Evolutionary conservation across 2,113 vertebrate species (phyloP).

Genomic region (Brachirus orientalis): DNA sequence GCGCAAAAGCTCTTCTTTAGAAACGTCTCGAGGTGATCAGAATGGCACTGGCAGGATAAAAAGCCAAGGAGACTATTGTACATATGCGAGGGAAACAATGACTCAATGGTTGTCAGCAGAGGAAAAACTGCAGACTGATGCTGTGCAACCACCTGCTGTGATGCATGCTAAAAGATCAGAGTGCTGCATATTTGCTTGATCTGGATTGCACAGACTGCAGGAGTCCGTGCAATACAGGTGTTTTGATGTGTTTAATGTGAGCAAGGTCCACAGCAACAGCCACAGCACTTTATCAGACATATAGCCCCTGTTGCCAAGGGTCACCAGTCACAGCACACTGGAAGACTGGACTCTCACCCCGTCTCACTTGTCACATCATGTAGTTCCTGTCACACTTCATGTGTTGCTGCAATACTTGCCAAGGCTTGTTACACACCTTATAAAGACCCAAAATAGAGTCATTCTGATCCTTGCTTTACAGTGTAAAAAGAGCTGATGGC

Average conservation of each 20-base stretch:
- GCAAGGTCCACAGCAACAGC: slow-evolving; percentile 15
- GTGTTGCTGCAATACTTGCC: slow-evolving; percentile 27
- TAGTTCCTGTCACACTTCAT: slow-evolving; percentile 42
- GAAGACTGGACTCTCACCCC: slow-evolving; percentile 31
- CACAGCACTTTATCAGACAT: slow-evolving; percentile 36
- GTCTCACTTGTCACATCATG: slow-evolving; percentile 34
- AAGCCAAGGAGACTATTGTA: slow-evolving; percentile 83
- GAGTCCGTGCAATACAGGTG: slow-evolving; percentile 28
- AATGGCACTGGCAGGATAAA: slow-evolving; percentile 86
- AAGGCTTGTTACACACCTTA: slow-evolving; percentile 49
- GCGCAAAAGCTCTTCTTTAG: slow-evolving; percentile 86
- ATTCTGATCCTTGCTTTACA: slow-evolving; percentile 52
- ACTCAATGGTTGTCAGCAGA: slow-evolving; percentile 86
- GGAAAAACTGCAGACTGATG: slow-evolving; percentile 45
- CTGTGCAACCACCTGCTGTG: slow-evolving; percentile 57
- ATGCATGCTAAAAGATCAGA: slow-evolving; percentile 61
- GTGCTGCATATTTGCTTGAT: slow-evolving; percentile 36
- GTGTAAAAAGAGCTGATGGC: slow-evolving; percentile 30
- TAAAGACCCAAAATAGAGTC: slow-evolving; percentile 43
- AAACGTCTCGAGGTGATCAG: slow-evolving; percentile 94
- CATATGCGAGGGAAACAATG: slow-evolving; percentile 64
- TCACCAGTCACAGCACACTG: slow-evolving; percentile 28
- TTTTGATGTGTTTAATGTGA: slow-evolving; percentile 53
- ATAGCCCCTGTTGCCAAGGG: slow-evolving; percentile 34
- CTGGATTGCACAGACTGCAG: slow-evolving; percentile 11